phyloP scores from a whole-genome alignment of 2,888 invertebrate species.

The Lycocerus yunnanus region DNA sequence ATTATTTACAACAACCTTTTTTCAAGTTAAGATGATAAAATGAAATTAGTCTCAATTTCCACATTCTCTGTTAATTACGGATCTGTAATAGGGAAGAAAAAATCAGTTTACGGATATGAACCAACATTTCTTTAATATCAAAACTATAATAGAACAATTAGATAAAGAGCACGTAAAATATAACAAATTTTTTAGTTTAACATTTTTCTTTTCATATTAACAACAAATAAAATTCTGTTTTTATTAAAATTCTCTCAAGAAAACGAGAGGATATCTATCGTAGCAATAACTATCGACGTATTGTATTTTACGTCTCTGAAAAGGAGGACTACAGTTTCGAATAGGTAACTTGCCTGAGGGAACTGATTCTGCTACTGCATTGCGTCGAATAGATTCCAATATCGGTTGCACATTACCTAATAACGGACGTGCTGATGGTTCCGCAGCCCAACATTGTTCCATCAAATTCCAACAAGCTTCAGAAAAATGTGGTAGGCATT shows the following conservation, averaged over 20 bases:
- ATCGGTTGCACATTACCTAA: constrained; percentile 76
- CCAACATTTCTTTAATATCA: not conserved
- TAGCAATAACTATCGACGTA: constrained; percentile 27
- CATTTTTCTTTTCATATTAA: not conserved
- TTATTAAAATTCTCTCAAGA: constrained; percentile 35
- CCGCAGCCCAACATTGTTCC: constrained; percentile 82
- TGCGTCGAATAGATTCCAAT: constrained; percentile 61
- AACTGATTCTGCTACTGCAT: constrained; percentile 35
- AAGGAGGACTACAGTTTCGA: constrained; percentile 32
- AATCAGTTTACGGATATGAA: constrained; percentile 1
- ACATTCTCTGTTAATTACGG: constrained; percentile 12
- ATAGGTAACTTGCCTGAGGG: constrained; percentile 40
- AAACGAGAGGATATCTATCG: constrained; percentile 22
- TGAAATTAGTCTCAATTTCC: constrained; percentile 9
- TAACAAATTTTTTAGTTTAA: not conserved
- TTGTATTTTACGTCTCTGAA: constrained; percentile 16
- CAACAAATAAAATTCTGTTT: not conserved
- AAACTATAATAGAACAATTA: not conserved
- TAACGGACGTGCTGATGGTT: constrained; percentile 73
- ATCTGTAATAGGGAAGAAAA: constrained; percentile 16
- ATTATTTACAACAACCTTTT: constrained; percentile 4
- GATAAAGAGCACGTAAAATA: not conserved
- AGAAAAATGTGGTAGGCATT: constrained; percentile 74
- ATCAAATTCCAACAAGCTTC: constrained; percentile 83
- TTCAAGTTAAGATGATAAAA: not conserved